Conservation (phyloP, 2,888 invertebrate genomes). For the Epirrhoe alternata region DNA sequence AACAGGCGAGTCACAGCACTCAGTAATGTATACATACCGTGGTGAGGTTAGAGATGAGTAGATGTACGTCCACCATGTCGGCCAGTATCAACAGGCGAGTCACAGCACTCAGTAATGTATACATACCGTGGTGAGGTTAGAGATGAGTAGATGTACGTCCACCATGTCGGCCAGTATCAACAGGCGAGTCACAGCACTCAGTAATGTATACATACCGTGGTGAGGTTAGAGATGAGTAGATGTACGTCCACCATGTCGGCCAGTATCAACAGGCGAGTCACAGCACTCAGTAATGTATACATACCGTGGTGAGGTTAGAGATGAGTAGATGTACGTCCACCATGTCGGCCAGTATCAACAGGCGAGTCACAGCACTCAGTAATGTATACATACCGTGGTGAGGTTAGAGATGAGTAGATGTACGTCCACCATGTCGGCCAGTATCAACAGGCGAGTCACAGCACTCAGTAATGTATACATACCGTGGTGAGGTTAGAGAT, state of each 20-base stretch:
- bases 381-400: constrained; percentile 91
- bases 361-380: constrained; percentile 96
- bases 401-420: constrained; percentile 95
- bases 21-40: too few species aligned
- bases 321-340: constrained; percentile 97
- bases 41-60: constrained; percentile 93
- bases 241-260: constrained; percentile 99
- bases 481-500: constrained; percentile 94
- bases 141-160: constrained; percentile 96
- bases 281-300: too few species aligned
- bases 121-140: constrained; percentile 92
- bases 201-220: constrained; percentile 91
- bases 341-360: constrained; percentile 98
- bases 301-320: constrained; percentile 93
- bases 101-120: too few species aligned
- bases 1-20: constrained; percentile 97
- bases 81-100: constrained; percentile 97
- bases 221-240: constrained; percentile 93
- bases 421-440: constrained; percentile 99
- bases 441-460: constrained; percentile 96
- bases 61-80: constrained; percentile 99
- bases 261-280: constrained; percentile 96
- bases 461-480: too few species aligned
- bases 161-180: constrained; percentile 99
- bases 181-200: constrained; percentile 96